Base-by-base conservation (phyloP, 2,113 vertebrate species). In the Scophthalmus maximus region DNA sequence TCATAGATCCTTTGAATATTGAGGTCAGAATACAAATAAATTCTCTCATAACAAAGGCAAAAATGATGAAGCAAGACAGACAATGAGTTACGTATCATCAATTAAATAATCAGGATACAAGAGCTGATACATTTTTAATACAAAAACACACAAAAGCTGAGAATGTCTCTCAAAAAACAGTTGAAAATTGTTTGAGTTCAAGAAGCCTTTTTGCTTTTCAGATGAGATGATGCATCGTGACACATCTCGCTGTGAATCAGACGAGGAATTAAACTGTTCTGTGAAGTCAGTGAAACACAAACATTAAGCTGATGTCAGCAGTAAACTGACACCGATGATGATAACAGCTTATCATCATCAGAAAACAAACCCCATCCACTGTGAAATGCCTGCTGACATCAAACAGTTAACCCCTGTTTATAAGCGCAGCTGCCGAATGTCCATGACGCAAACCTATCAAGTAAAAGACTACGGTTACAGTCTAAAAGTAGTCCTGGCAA, bases 261-360 rank as follows among this genome's bases (percentile, higher is more conserved):
- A 25, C 6, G 0, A 8, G 26, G 11, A 78, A 70, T 65, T 25
- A 68, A 70, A 70, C 17, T 5, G 42, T 73, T 46, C 52, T 72
- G 27, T 79, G 42, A 58, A 76, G 59, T 83, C 68, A 75, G 42
- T 44, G 56, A 58, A 50, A 51, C 46, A 61, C 26, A 69, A 56
- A 63, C 34, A 74, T 62, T 61, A 38, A 14, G 77, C 64, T 78
- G 72, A 86, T 44, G 51, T 68, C 53, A 70, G 59, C 69, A 52
- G 76, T 64, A 81, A 74, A 67, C 22, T 2, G 64, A 79, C 38
- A 72, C 50, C 0, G 20, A 40, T 38, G 82, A 66, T 86, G 74
- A 83, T 32, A 60, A 87, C 78, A 83, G 73, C 65, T 22, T 8
- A 68, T 68, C 64, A 52, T 60, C 23, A n/a, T 26, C 27, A 79